Conservation (phyloP, 2,888 invertebrate species). For the Cheilosia grossa region DNA sequence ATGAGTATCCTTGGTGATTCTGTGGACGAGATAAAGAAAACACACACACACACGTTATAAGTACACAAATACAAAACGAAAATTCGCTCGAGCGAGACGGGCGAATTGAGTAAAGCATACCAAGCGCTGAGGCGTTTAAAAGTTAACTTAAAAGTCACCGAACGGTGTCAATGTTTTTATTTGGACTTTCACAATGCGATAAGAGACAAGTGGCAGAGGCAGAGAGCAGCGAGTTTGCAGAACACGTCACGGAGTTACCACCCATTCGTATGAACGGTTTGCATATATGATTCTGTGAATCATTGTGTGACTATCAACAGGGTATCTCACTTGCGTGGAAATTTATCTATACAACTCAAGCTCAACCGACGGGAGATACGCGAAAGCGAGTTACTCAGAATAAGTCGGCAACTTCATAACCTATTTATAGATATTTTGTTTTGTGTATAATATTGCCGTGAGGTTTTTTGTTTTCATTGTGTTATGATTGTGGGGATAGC, state of each 20-base stretch:
- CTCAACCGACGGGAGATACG: slow-evolving; percentile 15
- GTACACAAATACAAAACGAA: not conserved
- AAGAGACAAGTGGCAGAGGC: slow-evolving; percentile 29
- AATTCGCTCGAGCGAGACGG: not conserved
- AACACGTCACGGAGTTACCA: slow-evolving; percentile 54
- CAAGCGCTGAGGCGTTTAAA: slow-evolving; percentile 50
- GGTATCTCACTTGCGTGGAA: slow-evolving; percentile 8
- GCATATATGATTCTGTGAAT: slow-evolving; percentile 54
- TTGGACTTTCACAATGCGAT: slow-evolving; percentile 41
- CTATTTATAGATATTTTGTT: slow-evolving; percentile 45
- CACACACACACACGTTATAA: slow-evolving; percentile 20
- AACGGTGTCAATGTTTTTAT: slow-evolving; percentile 55
- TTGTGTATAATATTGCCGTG: not conserved
- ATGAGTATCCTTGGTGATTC: slow-evolving; percentile 92
- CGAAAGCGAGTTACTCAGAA: not conserved
- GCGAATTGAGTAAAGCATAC: slow-evolving; percentile 30
- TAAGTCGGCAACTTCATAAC: slow-evolving; percentile 40
- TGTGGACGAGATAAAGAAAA: slow-evolving; percentile 85
- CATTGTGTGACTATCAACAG: slow-evolving; percentile 36
- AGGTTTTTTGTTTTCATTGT: not conserved
- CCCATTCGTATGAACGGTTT: slow-evolving; percentile 10
- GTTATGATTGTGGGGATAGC: not conserved
- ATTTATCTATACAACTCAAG: slow-evolving; percentile 38
- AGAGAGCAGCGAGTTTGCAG: not conserved
- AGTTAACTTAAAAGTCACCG: slow-evolving; percentile 49